Evolutionary conservation across 2,113 vertebrate species (phyloP).

Genomic region (Channa maculata): DNA sequence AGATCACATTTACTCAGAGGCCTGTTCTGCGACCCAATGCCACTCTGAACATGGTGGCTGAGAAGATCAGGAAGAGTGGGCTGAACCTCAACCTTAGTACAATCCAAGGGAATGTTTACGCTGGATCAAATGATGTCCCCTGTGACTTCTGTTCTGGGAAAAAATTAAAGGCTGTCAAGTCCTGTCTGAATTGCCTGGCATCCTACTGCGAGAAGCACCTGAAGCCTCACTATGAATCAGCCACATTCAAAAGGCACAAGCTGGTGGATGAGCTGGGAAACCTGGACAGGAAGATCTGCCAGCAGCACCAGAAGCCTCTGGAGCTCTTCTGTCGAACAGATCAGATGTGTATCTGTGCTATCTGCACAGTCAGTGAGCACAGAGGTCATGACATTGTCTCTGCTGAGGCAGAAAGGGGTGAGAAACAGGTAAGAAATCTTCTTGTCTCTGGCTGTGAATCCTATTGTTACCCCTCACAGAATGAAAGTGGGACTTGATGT

Average conservation of each 20-base stretch:
- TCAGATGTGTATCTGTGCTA: slow-evolving; percentile 79
- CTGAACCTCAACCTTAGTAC: slow-evolving; percentile 69
- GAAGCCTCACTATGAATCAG: slow-evolving; percentile 85
- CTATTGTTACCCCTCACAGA: not conserved
- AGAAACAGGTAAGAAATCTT: slow-evolving; percentile 82
- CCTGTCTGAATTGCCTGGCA: slow-evolving; percentile 84
- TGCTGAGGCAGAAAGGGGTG: slow-evolving; percentile 84
- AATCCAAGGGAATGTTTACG: slow-evolving; percentile 72
- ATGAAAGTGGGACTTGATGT: not conserved
- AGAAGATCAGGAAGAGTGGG: slow-evolving; percentile 85
- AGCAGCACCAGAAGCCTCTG: slow-evolving; percentile 84
- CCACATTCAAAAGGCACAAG: slow-evolving; percentile 84
- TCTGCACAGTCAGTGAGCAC: slow-evolving; percentile 87
- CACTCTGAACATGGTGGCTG: slow-evolving; percentile 85
- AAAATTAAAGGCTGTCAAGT: slow-evolving; percentile 85
- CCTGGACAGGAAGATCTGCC: slow-evolving; percentile 84
- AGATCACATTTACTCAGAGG: slow-evolving; percentile 87
- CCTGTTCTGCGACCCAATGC: slow-evolving; percentile 85
- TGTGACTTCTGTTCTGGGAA: slow-evolving; percentile 86
- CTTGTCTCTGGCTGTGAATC: not conserved
- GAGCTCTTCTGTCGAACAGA: slow-evolving; percentile 86
- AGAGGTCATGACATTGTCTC: slow-evolving; percentile 85
- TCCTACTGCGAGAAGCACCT: slow-evolving; percentile 88
- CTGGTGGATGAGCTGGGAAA: slow-evolving; percentile 81
- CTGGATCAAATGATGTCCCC: slow-evolving; percentile 70